A percentile compares a stretch with the other conserved stretches of the same genome.
Evolutionary conservation across 2,113 vertebrate species (phyloP).

Genomic region (Epinephelus lanceolatus): DNA sequence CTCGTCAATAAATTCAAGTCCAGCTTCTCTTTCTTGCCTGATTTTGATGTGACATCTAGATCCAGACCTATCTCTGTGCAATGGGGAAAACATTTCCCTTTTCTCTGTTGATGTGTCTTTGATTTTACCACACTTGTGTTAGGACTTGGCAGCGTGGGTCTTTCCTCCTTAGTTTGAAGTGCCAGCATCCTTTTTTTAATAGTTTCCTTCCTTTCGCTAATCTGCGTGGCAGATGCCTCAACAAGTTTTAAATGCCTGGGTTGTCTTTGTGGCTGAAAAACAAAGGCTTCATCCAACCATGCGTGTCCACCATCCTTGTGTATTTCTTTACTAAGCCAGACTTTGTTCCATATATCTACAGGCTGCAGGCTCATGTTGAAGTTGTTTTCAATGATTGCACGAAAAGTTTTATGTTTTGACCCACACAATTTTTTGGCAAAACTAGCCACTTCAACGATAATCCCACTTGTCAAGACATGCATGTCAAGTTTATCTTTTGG

Average conservation of each 20-base stretch:
- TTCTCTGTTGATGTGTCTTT: accelerated
- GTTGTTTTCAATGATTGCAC: conserved; percentile 41
- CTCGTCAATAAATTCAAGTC: conserved; percentile 30
- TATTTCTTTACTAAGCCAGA: no score
- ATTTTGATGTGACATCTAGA: conserved; percentile 23
- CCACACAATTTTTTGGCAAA: conserved; percentile 35
- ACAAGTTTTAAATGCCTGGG: accelerated
- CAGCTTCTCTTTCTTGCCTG: conserved; percentile 10
- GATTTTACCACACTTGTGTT: not conserved
- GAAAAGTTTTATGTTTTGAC: not conserved
- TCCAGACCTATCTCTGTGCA: conserved; percentile 30
- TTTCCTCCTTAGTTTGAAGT: conserved; percentile 27
- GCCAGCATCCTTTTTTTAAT: conserved; percentile 27
- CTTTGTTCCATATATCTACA: no score
- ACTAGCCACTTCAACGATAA: conserved; percentile 1
- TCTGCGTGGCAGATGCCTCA: not conserved
- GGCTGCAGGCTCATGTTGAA: conserved; percentile 12
- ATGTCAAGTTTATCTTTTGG: conserved; percentile 13
- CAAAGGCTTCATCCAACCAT: conserved; percentile 39
- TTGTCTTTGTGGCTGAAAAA: not conserved
- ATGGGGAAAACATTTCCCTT: not conserved
- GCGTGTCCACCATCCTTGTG: accelerated
- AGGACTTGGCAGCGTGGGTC: not conserved
- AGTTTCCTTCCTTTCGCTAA: not conserved
- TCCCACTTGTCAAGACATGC: not conserved